Base-by-base conservation (phyloP, 1,140 invertebrate species). In the Musca domestica region DNA sequence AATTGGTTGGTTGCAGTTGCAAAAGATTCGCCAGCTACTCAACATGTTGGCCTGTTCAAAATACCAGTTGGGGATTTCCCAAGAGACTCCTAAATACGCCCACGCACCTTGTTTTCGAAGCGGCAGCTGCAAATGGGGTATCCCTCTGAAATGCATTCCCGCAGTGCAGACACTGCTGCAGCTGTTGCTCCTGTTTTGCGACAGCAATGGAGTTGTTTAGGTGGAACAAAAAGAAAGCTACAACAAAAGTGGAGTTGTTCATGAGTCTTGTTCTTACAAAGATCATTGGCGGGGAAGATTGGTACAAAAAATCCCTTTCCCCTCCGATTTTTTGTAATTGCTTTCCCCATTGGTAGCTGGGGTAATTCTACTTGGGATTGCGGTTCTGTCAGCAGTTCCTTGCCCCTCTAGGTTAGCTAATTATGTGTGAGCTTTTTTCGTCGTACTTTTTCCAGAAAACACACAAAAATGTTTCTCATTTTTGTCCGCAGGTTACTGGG, bases 61-160 rank as follows among this genome's bases (percentile, higher is more conserved):
- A 66, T 71, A 71, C 70, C 70, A 71, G 70, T 71, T 71, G 70
- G 67, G 70, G 70, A 71, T 69, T 70, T 71, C 67, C 70, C 70
- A 71, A 66, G 64, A 69, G 70, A 56, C 64, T 65, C 67, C 56
- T 48, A 46, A 14, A 63, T 23, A 69, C 64, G 68, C 68, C 64
- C 64, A 69, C 64, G 56, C 67, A 51, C 27, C 19, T 49, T 51
- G 23, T n/a, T n/a, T n/a, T n/a, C n/a, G 3, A 20, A 20, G 12
- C 56, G 12, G 23, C 27, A 61, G 7, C 27, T 14, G 12, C 27
- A 58, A n/a, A 30, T 51, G 27, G n/a, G 25, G 54, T 27, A 58
- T 6, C 5, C 30, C 23, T 23, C 20, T 9, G 14, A 23, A 23
- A 9, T 14, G 52, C 20, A 5, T 27, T 5, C 6, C 5, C n/a